Evolutionary conservation across 1,140 invertebrate species (phyloP).

Genomic region (Harlomillsia oculata): DNA sequence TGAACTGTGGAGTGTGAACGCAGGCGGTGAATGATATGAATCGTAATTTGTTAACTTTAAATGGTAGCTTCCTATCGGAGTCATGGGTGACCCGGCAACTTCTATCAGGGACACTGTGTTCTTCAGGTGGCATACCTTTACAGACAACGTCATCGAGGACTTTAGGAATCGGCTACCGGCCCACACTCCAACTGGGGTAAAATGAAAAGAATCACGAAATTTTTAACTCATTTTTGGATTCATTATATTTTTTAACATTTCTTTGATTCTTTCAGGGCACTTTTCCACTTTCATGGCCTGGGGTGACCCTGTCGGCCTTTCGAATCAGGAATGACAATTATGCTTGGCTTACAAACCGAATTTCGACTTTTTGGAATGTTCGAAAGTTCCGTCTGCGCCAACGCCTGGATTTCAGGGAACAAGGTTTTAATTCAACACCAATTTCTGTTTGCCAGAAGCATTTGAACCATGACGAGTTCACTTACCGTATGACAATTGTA

Average conservation of each 20-base stretch:
- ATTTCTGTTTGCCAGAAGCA: conserved; percentile 61
- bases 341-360: conserved; percentile 34
- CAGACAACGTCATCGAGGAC: not conserved
- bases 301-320: not conserved
- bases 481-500: conserved; percentile 41
- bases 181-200: too few relatives aligned
- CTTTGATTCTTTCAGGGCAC: not conserved
- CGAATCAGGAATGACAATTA: too few relatives aligned
- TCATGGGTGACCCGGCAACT: conserved; percentile 38
- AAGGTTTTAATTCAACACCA: conserved; percentile 51
- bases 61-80: conserved; percentile 30
- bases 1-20: not conserved
- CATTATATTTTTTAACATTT: too few relatives aligned
- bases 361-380: conserved; percentile 60
- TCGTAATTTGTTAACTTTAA: not conserved
- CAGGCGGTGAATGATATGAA: not conserved
- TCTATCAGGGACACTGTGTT: conserved; percentile 64
- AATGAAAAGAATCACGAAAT: too few relatives aligned
- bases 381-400: conserved; percentile 61
- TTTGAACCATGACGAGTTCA: conserved; percentile 61
- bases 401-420: conserved; percentile 56
- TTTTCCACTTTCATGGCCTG: not conserved
- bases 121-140: conserved; percentile 62
- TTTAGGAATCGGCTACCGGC: too few relatives aligned
- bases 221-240: too few relatives aligned